Conservation (phyloP, 2,888 invertebrate species). For the Panopea generosa region DNA sequence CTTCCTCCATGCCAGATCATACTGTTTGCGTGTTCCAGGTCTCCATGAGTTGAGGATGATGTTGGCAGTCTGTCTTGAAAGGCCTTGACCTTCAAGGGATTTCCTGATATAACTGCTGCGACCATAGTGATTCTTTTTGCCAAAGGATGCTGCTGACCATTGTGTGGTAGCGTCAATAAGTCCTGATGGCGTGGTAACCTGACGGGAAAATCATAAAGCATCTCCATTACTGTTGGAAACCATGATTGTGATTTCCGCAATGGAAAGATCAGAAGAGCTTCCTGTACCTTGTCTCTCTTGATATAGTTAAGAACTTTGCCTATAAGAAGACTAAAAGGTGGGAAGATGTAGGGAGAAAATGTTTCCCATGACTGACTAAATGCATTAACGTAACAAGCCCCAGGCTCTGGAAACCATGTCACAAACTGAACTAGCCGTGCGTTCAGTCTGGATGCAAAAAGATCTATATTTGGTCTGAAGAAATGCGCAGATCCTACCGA, state of each 20-base stretch:
- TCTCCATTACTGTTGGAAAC: no score
- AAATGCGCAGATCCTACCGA: constrained; percentile 22
- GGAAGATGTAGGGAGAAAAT: constrained; percentile 16
- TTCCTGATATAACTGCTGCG: constrained; percentile 27
- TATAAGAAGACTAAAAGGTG: constrained; percentile 7
- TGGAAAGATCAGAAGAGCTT: background rate
- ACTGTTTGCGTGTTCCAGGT: constrained; percentile 9
- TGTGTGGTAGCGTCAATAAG: constrained; percentile 10
- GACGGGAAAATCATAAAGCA: no score
- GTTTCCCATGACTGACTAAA: constrained; percentile 15
- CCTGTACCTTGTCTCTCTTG: background rate
- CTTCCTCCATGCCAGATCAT: no score
- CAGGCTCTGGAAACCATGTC: no score
- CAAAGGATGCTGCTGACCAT: constrained; percentile 3
- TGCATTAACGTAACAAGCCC: no score
- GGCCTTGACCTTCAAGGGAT: background rate
- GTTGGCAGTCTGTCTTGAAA: background rate
- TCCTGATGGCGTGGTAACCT: constrained; percentile 5
- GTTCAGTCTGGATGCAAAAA: no score
- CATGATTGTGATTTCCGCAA: background rate
- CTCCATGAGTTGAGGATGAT: constrained; percentile 3
- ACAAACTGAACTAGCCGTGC: constrained; percentile 22
- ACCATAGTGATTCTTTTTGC: no score
- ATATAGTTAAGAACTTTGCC: background rate
- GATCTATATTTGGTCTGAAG: constrained; percentile 40